Evolutionary conservation across 2,888 invertebrate species (phyloP).

Genomic region (Tinea pellionella): DNA sequence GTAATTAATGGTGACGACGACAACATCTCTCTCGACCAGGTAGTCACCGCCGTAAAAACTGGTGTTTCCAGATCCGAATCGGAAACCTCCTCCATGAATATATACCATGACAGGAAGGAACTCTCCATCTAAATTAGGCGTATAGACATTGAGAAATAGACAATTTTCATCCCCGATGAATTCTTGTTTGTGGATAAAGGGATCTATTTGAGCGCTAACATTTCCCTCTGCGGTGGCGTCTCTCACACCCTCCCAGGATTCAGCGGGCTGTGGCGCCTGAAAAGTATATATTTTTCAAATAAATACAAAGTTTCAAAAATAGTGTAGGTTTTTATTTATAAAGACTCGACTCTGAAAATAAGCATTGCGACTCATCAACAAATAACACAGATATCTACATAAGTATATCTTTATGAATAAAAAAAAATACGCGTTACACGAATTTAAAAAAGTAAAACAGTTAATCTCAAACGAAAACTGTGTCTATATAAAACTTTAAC

Average conservation of each 20-base stretch:
- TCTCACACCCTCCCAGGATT: slow-evolving; percentile 68
- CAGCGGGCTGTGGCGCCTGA: slow-evolving; percentile 69
- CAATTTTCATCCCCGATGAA: slow-evolving; percentile 74
- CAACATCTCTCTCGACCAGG: slow-evolving; percentile 67
- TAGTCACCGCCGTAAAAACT: slow-evolving; percentile 60
- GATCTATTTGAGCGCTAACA: slow-evolving; percentile 69
- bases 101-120: slow-evolving; percentile 69
- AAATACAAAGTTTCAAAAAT: neutral
- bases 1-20: slow-evolving; percentile 69
- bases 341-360: too few relatives aligned
- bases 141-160: slow-evolving; percentile 75
- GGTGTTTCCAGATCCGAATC: slow-evolving; percentile 62
- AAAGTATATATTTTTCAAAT: slow-evolving; percentile 22
- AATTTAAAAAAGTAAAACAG: too few relatives aligned
- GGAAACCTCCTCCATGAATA: slow-evolving; percentile 68
- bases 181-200: slow-evolving; percentile 38
- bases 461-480: neutral
- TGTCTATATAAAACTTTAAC: neutral
- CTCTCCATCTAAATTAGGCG: slow-evolving; percentile 64
- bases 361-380: too few relatives aligned
- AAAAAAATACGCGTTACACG: neutral
- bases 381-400: too few relatives aligned
- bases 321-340: too few relatives aligned
- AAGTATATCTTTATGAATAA: neutral
- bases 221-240: slow-evolving; percentile 73